Conservation (phyloP, 92 coral and sea anemone species). For the Parazoanthus darwini region DNA sequence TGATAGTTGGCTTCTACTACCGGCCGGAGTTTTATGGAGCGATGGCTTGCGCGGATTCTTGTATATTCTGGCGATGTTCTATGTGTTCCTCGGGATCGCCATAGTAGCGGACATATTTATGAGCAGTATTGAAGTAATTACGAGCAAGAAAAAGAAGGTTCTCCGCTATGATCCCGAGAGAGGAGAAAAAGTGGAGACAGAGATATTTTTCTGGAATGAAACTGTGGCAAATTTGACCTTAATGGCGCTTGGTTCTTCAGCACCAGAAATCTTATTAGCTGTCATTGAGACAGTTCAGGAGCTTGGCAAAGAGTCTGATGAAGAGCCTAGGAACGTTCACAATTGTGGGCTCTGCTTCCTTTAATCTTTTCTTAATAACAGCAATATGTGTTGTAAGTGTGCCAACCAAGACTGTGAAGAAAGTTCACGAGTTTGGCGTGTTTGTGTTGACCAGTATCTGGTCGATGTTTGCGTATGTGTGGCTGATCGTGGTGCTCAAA, state of each 20-base stretch:
- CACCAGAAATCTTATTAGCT: conserved; percentile 83
- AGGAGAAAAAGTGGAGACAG: conserved; percentile 78
- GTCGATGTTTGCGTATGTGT: conserved; percentile 89
- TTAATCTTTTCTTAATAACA: conserved; percentile 79
- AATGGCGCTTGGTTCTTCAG: conserved; percentile 90
- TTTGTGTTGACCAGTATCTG: conserved; percentile 77
- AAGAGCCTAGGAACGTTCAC: conserved; percentile 91
- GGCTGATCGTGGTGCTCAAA: conserved; percentile 72
- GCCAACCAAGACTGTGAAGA: conserved; percentile 70
- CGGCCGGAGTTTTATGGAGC: conserved; percentile 76
- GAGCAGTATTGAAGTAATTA: conserved; percentile 86
- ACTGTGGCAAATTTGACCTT: conserved; percentile 84
- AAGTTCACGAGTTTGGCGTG: conserved; percentile 82
- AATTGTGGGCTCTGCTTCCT: conserved; percentile 87
- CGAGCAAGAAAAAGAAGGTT: conserved; percentile 80
- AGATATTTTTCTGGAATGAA: conserved; percentile 91
- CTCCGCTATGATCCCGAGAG: conserved; percentile 78
- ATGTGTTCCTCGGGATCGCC: conserved; percentile 82
- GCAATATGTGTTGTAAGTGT: conserved; percentile 86
- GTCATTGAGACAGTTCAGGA: conserved; percentile 79
- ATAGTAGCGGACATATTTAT: conserved; percentile 90
- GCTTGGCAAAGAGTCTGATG: conserved; percentile 51
- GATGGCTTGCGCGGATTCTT: conserved; percentile 69
- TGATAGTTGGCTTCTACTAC: conserved; percentile 81
- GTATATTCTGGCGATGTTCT: conserved; percentile 70